A percentile compares a stretch with the other conserved stretches of the same genome.
Evolutionary conservation across 2,113 vertebrate species (phyloP).

Genomic region (Entelurus aequoreus): DNA sequence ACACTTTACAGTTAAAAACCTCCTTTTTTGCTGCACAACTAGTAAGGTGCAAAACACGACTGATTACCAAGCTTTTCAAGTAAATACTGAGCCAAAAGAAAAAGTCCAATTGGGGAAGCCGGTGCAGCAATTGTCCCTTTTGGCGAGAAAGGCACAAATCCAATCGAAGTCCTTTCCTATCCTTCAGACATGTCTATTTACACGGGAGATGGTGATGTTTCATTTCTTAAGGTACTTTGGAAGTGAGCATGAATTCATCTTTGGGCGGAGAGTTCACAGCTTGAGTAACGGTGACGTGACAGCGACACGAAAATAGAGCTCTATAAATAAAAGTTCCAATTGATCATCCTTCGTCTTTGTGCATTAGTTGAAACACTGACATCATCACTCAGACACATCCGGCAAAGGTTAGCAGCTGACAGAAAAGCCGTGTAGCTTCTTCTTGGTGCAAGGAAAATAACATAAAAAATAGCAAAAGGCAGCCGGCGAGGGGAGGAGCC

Average conservation of each 20-base stretch:
- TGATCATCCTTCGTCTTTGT: neutral
- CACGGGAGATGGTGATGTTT: neutral
- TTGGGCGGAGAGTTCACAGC: slow-evolving; percentile 54
- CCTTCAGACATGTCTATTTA: slow-evolving; percentile 13
- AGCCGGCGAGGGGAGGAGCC: slow-evolving; percentile 1
- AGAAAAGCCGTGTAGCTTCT: slow-evolving; percentile 13
- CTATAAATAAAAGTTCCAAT: too few relatives aligned
- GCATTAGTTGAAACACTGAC: slow-evolving; percentile 4
- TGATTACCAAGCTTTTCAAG: slow-evolving; percentile 26
- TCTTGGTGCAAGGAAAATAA: slow-evolving; percentile 14
- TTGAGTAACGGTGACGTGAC: slow-evolving; percentile 24
- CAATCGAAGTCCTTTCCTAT: slow-evolving; percentile 28
- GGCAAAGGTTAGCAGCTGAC: slow-evolving; percentile 35
- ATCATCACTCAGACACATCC: slow-evolving; percentile 41
- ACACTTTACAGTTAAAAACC: slow-evolving; percentile 68
- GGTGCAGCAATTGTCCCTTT: slow-evolving; percentile 24
- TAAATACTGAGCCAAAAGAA: slow-evolving; percentile 51
- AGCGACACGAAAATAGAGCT: too few relatives aligned
- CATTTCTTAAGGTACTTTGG: slow-evolving; percentile 7
- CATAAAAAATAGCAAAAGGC: slow-evolving; percentile 14
- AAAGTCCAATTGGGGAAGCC: slow-evolving; percentile 6
- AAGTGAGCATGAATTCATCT: slow-evolving; percentile 12
- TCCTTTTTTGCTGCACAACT: slow-evolving; percentile 34
- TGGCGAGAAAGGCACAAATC: slow-evolving; percentile 53
- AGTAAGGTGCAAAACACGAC: slow-evolving; percentile 54